Evolutionary conservation across 2,797 vertebrate species (phyloP).

Genomic region (Coregonus sp.): DNA sequence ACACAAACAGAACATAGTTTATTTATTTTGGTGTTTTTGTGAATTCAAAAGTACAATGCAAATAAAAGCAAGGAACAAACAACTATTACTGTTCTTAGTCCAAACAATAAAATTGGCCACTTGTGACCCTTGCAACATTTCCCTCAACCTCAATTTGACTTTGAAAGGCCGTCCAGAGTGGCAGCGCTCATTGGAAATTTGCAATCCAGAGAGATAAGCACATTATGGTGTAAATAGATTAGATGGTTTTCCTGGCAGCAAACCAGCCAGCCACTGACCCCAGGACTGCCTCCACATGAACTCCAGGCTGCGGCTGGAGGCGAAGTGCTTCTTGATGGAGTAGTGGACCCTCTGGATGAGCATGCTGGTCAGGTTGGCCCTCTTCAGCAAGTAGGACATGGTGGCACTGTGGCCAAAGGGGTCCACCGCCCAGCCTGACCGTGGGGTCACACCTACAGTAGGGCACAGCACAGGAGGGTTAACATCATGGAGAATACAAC

Average conservation of each 20-base stretch:
- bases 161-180: constrained; percentile 22
- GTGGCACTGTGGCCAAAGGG: constrained; percentile 96
- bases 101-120: not conserved
- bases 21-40: not conserved
- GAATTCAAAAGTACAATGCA: not conserved
- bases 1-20: not conserved
- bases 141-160: constrained; percentile 26
- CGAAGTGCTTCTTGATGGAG: constrained; percentile 94
- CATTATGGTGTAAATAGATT: constrained; percentile 23
- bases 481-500: not conserved
- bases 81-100: not conserved
- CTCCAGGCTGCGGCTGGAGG: constrained; percentile 89
- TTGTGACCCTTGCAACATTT: constrained; percentile 17
- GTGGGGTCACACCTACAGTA: constrained; percentile 80
- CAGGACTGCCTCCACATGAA: constrained; percentile 99
- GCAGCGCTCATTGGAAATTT: constrained; percentile 44
- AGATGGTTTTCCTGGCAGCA: constrained; percentile 24
- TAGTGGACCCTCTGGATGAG: constrained; percentile 98
- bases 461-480: constrained; percentile 4
- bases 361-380: constrained; percentile 93
- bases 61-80: not conserved
- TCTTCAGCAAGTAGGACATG: constrained; percentile 93
- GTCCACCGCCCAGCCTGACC: constrained; percentile 93
- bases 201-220: constrained; percentile 42
- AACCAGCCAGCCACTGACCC: constrained; percentile 78